phyloP scores from a whole-genome alignment of 2,113 vertebrate species.

The Pteropus alecto region DNA sequence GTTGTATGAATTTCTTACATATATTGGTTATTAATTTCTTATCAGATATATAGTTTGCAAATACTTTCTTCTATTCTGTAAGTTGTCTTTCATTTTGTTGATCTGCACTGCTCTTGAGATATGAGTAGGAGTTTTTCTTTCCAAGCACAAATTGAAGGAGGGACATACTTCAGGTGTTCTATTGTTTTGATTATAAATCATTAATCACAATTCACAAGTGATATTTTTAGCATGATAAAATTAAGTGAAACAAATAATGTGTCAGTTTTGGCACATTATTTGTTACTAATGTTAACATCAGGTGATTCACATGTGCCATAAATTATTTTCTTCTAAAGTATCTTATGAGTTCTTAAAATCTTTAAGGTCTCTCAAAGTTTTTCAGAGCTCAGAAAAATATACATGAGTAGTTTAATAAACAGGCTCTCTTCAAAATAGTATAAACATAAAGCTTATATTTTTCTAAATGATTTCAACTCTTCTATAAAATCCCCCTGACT shows the following conservation, averaged over 20 bases:
- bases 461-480: neutral
- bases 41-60: neutral
- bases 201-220: neutral
- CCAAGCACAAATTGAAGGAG: neutral
- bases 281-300: neutral
- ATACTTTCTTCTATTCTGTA: neutral
- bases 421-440: neutral
- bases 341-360: neutral
- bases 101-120: neutral
- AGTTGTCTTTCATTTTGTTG: neutral
- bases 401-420: neutral
- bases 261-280: neutral
- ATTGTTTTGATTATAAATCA: neutral
- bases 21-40: neutral
- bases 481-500: neutral
- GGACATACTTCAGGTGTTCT: neutral
- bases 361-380: neutral
- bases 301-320: neutral
- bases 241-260: neutral
- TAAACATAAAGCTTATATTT: neutral
- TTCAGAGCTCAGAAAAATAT: neutral
- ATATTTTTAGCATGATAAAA: neutral
- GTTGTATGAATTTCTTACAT: neutral
- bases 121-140: neutral
- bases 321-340: slow-evolving; percentile 28